Evolutionary conservation across 1,140 invertebrate genomes (phyloP).

Genomic region (Plectus sambesii): DNA sequence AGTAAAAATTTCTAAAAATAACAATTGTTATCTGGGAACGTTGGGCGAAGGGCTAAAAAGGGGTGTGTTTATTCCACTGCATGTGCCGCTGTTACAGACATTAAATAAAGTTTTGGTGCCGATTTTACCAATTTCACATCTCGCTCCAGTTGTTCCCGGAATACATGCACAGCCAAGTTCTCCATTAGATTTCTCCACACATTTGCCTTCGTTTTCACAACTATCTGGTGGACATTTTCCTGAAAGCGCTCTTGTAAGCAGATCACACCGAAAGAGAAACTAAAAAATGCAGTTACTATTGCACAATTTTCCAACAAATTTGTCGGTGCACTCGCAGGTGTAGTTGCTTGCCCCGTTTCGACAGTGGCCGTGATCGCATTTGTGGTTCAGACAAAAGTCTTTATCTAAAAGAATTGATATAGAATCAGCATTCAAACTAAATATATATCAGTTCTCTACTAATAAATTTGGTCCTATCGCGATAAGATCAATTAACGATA

Average conservation of each 20-base stretch:
- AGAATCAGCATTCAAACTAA: not conserved
- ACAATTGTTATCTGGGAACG: too few relatives aligned
- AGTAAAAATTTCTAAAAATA: too few relatives aligned
- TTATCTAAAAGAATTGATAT: too few relatives aligned
- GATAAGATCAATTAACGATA: too few relatives aligned
- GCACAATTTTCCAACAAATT: constrained; percentile 9
- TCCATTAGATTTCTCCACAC: constrained; percentile 14
- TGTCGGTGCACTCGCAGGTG: constrained; percentile 1
- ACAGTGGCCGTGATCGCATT: constrained; percentile 23
- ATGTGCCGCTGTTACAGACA: too few relatives aligned
- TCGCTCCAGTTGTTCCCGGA: constrained; percentile 14
- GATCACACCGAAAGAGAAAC: not conserved
- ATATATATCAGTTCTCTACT: not conserved
- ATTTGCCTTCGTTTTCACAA: constrained; percentile 15
- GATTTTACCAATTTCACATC: constrained; percentile 17
- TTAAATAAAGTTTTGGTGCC: not conserved
- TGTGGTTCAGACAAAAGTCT: constrained; percentile 12
- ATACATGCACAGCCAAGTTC: constrained; percentile 17
- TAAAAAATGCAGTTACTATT: constrained; percentile 3
- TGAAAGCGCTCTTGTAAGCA: not conserved
- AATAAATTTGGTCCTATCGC: too few relatives aligned
- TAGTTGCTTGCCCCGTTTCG: constrained; percentile 15
- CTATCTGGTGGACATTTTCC: not conserved
- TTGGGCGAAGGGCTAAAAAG: too few relatives aligned
- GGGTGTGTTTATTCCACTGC: too few relatives aligned